Evolutionary conservation across 2,797 vertebrate species (phyloP), one percentile per base, ranked within the genome.

Genomic region (Gymnothorax javanicus): DNA sequence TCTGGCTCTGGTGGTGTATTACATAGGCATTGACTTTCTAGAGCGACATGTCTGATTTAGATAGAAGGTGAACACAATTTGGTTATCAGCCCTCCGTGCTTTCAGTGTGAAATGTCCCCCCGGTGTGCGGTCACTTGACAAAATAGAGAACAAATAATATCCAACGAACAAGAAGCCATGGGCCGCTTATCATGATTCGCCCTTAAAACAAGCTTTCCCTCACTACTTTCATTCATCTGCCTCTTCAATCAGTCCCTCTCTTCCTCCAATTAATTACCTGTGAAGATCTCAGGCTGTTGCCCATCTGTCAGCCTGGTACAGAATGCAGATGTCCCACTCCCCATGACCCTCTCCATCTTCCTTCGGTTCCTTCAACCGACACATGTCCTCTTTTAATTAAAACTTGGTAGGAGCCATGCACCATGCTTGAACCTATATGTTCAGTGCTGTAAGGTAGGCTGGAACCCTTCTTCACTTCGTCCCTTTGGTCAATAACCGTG

Each of bases 271-370:
- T 94, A 91, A 91, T 94, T 91, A 94, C 85, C 89, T 92, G 89
- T 87, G 90, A 92, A 82, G 89, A 92, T 89, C 88, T 86, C 91
- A 86, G 83, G 85, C 89, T 91, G 91, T 90, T 90, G 92, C 93
- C 94, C 95, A 95, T 96, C 94, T 96, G 95, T 92, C 93, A 92
- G 87, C 87, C 88, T 91, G 91, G 88, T 89, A 86, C 89, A 82
- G 88, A 93, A 95, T 94, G 92, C 95, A 96, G 94, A 95, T 96
- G 94, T 89, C 94, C 88, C 91, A 92, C 92, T 89, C 94, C 92
- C 94, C 86, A 87, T 89, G 91, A 91, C 91, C 90, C 90, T 90
- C 92, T 92, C 92, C 90, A 88, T 93, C 91, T 88, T 91, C 90
- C 86, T 87, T 89, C 90, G 91, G 85, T 88, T 91, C 90, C 89